Percentiles rank a stretch among this genome's conserved stretches.
These are phyloP conservation scores for Halesus radiatus DNA, from an alignment of 1,140 invertebrate species.

Conservation along the genomic window DNA sequence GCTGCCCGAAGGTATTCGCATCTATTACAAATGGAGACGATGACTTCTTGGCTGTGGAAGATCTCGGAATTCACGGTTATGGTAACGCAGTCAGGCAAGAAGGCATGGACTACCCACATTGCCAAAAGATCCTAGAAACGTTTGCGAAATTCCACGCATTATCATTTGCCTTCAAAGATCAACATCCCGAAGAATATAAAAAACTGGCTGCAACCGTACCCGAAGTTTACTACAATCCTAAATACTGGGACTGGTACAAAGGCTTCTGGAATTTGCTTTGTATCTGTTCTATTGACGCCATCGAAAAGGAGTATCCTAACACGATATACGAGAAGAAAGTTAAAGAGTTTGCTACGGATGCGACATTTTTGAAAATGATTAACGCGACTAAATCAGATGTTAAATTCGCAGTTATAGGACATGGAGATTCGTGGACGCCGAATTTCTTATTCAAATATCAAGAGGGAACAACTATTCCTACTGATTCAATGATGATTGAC, in stretches of 20 bases:
- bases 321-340: slow-evolving; percentile 72
- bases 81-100: slow-evolving; percentile 66
- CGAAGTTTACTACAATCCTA: slow-evolving; percentile 74
- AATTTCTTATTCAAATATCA: slow-evolving; percentile 77
- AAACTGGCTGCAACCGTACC: slow-evolving; percentile 62
- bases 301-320: slow-evolving; percentile 74
- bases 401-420: slow-evolving; percentile 72
- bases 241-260: slow-evolving; percentile 75
- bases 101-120: slow-evolving; percentile 70
- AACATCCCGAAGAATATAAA: slow-evolving; percentile 72
- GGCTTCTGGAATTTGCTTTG: slow-evolving; percentile 72
- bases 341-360: slow-evolving; percentile 69
- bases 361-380: slow-evolving; percentile 63
- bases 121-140: slow-evolving; percentile 70
- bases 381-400: slow-evolving; percentile 59
- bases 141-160: slow-evolving; percentile 79
- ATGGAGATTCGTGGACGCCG: slow-evolving; percentile 82
- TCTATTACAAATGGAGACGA: slow-evolving; percentile 73
- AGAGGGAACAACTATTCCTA: slow-evolving; percentile 60
- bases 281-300: slow-evolving; percentile 73
- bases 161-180: slow-evolving; percentile 77
- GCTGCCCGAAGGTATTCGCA: slow-evolving; percentile 71
- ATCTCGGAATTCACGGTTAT: slow-evolving; percentile 72
- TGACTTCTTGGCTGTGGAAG: slow-evolving; percentile 78
- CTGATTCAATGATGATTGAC: slow-evolving; percentile 76